Percentiles rank a stretch among this genome's conserved stretches.
Evolutionary conservation across 2,797 vertebrate genomes (phyloP).

Genomic region (Spinibarbus caldwelli): DNA sequence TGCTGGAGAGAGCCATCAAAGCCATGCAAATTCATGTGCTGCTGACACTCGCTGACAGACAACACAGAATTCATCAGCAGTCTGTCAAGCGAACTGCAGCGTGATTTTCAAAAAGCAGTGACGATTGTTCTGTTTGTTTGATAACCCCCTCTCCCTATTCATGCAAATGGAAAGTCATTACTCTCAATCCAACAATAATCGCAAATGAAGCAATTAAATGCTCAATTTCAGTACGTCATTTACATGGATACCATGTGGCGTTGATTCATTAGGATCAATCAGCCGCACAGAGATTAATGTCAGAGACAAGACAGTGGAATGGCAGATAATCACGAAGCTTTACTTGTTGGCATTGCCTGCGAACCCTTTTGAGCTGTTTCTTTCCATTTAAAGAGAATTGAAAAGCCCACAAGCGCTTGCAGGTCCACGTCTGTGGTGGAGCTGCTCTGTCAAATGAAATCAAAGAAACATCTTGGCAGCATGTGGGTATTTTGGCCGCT

Average conservation of each 20-base stretch:
- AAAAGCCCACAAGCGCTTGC: neutral
- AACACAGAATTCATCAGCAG: constrained; percentile 33
- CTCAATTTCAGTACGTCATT: constrained; percentile 62
- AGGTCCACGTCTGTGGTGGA: neutral
- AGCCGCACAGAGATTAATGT: constrained; percentile 55
- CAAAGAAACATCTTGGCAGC: constrained; percentile 5
- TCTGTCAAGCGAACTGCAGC: constrained; percentile 16
- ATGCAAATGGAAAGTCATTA: constrained; percentile 59
- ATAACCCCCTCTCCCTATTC: constrained; percentile 25
- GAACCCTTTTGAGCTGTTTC: neutral
- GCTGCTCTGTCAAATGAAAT: constrained; percentile 11
- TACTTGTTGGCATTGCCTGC: constrained; percentile 4
- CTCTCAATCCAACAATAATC: constrained; percentile 58
- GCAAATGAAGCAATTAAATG: constrained; percentile 69
- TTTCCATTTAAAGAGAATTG: neutral
- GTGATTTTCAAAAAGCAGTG: constrained; percentile 15
- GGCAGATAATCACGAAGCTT: constrained; percentile 18
- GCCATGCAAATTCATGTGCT: constrained; percentile 9
- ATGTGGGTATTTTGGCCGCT: neutral
- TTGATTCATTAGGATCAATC: constrained; percentile 71
- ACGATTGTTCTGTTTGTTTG: constrained; percentile 42
- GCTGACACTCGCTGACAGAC: neutral
- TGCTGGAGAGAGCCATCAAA: constrained; percentile 15
- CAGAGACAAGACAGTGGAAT: constrained; percentile 37
- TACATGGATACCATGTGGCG: constrained; percentile 60